A percentile compares a stretch with the other conserved stretches of the same genome.
phyloP scores from a whole-genome alignment of 2,888 invertebrate species.

The Cephonodes hylas region DNA sequence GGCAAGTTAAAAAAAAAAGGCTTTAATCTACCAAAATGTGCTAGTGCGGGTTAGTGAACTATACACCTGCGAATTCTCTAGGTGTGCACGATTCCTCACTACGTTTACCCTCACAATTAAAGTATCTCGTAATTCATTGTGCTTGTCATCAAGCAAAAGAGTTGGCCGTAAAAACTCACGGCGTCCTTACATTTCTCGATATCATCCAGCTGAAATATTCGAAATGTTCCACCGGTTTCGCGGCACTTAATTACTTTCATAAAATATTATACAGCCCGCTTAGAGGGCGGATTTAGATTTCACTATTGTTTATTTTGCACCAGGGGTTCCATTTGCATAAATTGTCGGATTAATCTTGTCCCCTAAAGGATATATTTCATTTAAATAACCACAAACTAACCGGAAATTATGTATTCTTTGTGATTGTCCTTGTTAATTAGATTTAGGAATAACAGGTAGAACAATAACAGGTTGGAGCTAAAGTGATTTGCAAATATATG shows the following conservation, averaged over 20 bases:
- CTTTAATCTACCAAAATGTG: too few relatives aligned
- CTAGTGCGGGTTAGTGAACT: too few relatives aligned
- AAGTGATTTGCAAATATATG: too few relatives aligned
- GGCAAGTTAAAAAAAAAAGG: too few relatives aligned
- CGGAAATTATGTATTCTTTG: background rate
- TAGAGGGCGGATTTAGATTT: background rate
- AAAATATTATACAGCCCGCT: background rate
- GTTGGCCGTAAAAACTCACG: background rate
- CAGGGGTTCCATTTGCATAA: background rate
- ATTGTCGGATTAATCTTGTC: background rate
- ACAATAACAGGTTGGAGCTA: too few relatives aligned
- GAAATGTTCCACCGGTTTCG: background rate
- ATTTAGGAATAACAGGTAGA: too few relatives aligned
- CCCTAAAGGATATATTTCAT: background rate
- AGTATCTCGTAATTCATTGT: too few relatives aligned
- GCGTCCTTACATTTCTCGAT: background rate
- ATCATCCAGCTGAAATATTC: background rate
- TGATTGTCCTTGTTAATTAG: too few relatives aligned
- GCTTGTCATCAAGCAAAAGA: slow-evolving; percentile 5
- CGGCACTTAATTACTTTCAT: background rate
- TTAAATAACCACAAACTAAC: background rate
- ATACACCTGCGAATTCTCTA: too few relatives aligned
- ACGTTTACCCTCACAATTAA: too few relatives aligned
- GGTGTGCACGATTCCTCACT: too few relatives aligned
- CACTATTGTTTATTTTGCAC: background rate